These are phyloP conservation scores for Drosophila nikananu DNA, from an alignment of 1,140 invertebrate genomes.

Conservation along the genomic window DNA sequence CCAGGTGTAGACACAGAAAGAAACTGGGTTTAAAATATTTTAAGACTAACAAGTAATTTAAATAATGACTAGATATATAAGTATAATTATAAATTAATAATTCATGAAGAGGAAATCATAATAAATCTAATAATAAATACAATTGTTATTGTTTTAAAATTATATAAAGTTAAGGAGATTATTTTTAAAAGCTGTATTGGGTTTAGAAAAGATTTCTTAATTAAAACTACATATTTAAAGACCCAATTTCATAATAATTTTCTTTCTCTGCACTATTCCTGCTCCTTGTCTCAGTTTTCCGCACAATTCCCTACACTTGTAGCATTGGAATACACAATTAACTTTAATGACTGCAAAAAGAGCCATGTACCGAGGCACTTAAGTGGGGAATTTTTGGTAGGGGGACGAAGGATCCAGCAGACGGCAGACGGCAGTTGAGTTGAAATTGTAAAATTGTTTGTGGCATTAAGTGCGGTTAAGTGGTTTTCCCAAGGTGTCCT, in stretches of 20 bases:
- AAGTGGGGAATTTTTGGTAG: constrained; percentile 10
- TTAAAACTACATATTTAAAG: background rate
- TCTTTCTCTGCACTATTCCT: constrained; percentile 8
- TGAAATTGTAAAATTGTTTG: constrained; percentile 61
- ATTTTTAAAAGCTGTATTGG: background rate
- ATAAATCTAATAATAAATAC: background rate
- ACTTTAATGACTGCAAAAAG: constrained; percentile 78
- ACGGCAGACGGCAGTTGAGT: constrained; percentile 52
- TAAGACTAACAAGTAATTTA: background rate
- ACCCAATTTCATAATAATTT: background rate
- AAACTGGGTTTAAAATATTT: background rate
- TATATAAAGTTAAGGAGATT: background rate
- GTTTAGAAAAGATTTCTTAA: background rate
- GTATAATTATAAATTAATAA: background rate
- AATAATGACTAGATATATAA: background rate
- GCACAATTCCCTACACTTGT: constrained; percentile 33
- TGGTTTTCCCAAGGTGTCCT: constrained; percentile 64
- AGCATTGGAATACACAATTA: constrained; percentile 62
- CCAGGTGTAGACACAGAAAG: constrained; percentile 1
- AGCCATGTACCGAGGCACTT: constrained; percentile 56
- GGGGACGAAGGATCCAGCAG: background rate
- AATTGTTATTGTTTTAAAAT: background rate
- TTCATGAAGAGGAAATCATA: too few species aligned
- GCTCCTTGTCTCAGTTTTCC: constrained; percentile 11
- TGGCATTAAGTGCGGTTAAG: constrained; percentile 64